These are phyloP conservation scores for Bucco capensis DNA, from an alignment of 2,113 vertebrate genomes.

Conservation along the genomic window DNA sequence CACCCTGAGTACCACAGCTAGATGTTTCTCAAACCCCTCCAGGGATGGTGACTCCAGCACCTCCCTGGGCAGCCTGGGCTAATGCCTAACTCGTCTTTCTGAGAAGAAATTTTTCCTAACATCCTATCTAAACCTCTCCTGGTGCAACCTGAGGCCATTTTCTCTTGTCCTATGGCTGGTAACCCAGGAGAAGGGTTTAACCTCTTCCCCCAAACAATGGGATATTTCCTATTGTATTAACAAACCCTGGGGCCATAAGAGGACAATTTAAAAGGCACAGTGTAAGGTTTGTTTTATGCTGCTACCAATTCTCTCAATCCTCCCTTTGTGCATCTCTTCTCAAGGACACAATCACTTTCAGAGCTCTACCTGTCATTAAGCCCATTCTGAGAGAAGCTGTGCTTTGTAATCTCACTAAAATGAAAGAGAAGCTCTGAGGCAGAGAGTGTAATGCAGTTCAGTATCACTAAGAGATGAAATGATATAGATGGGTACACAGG, in stretches of 20 bases:
- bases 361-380: conserved; percentile 2
- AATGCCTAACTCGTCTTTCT: too few species aligned
- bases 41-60: too few species aligned
- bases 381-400: neutral
- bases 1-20: too few species aligned
- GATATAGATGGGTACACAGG: neutral
- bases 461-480: conserved; percentile 21
- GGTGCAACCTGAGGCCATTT: too few species aligned
- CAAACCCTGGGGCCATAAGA: neutral
- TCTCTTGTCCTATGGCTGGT: too few species aligned
- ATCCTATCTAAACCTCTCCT: too few species aligned
- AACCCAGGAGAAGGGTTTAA: too few species aligned
- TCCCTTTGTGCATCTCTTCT: neutral
- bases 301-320: neutral
- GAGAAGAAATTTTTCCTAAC: too few species aligned
- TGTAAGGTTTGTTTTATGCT: neutral
- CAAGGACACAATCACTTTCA: neutral
- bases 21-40: too few species aligned
- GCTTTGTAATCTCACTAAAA: conserved; percentile 35
- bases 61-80: too few species aligned
- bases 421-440: conserved; percentile 12
- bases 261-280: neutral
- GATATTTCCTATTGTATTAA: neutral
- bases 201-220: neutral
- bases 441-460: neutral